Conservation (phyloP, 1,140 invertebrate species). For the Procambarus virginalis region DNA sequence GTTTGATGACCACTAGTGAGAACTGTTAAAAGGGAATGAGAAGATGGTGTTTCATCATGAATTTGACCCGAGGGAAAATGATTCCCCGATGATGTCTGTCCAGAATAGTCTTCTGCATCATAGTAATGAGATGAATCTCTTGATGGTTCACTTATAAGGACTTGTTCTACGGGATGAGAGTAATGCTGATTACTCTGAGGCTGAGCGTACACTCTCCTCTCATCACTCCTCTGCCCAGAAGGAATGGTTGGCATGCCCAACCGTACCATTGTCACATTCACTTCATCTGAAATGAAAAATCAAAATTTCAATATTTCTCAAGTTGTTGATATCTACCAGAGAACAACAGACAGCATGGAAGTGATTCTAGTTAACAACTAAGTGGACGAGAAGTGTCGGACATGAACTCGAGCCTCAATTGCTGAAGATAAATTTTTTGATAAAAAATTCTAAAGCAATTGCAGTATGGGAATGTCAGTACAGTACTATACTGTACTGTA, state of each 20-base stretch:
- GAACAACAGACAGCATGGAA: too few species aligned
- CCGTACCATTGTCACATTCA: slow-evolving; percentile 17
- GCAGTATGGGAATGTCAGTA: too few species aligned
- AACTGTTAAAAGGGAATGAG: slow-evolving; percentile 12
- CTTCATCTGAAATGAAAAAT: slow-evolving; percentile 22
- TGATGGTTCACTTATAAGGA: background rate
- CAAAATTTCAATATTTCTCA: background rate
- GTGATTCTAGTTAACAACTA: too few species aligned
- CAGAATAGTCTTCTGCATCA: slow-evolving; percentile 16
- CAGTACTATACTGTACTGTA: too few species aligned
- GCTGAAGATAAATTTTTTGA: too few species aligned
- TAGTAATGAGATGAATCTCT: background rate
- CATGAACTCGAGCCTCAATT: too few species aligned
- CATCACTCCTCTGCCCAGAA: slow-evolving; percentile 20
- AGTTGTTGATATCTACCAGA: too few species aligned
- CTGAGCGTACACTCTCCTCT: background rate
- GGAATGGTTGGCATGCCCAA: slow-evolving; percentile 5
- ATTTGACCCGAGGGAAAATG: slow-evolving; percentile 14
- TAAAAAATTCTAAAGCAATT: too few species aligned
- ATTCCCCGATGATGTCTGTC: slow-evolving; percentile 7
- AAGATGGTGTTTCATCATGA: background rate
- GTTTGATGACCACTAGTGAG: background rate
- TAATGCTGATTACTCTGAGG: background rate
- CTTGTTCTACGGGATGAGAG: background rate
- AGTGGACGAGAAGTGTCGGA: too few species aligned